Base-by-base conservation (phyloP, 1,140 invertebrate genomes). In the Sesamia nonagrioides region DNA sequence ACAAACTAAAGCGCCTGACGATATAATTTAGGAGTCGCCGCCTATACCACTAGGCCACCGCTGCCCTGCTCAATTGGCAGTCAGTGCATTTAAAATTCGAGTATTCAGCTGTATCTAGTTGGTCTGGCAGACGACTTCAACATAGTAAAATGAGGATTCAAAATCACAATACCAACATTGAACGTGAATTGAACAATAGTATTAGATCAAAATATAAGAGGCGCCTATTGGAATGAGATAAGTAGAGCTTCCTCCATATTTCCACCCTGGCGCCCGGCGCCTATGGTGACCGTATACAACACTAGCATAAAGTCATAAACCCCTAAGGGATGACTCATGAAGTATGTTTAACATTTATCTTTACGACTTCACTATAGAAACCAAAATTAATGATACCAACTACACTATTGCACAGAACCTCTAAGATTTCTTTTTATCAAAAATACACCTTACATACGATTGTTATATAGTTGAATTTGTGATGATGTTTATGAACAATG, bases 301-400 rank as follows among this genome's bases (percentile, higher is more conserved):
- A 33, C 48, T 7, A 37, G 37, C 3, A 37, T 37, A 37, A 3
- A n/a, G n/a, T n/a, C n/a, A n/a, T n/a, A 27, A 33, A n/a, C 33
- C 68, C 48, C n/a, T 0, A 18, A 54, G 68, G 27, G 50, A 71
- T 15, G 48, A 35, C 9, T 2, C 8, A 71, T 37, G 68, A 71
- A 71, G 45, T 71, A 71, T 71, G 68, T 71, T 54, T 71, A 27
- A 35, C 33, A 33, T n/a, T 42, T 42, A 66, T 21, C 17, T 45
- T 66, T 45, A 45, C 17, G 17, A 66, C 40, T 45, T 66, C 8
- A 66, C 37, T 37, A 66, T 42, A 7, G 2, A 48, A 21, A 21
- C 61, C 40, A 5, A 42, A 71, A 71, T 48, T 35, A 71, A 71
- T 54, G 48, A 54, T 54, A 52, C 48, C 17, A 71, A 71, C 48